Base-by-base conservation (phyloP, 2,888 invertebrate species). In the Limenitis camilla region DNA sequence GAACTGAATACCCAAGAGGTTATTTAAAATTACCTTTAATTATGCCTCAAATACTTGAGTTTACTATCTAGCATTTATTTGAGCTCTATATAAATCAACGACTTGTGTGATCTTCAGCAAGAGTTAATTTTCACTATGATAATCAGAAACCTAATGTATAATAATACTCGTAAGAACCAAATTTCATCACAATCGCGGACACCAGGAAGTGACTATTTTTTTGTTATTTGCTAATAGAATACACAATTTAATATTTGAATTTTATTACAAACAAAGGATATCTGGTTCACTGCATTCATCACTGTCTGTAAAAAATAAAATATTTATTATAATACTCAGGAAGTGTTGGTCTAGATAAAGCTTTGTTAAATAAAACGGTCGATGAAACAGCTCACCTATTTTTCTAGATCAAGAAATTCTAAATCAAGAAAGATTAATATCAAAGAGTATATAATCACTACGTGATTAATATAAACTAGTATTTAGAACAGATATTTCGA, bases 321-420 rank as follows among this genome's bases (percentile, higher is more conserved):
- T 19, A 19, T 29, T 19, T 19, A 19, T 19, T 19, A 19, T 19
- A 2, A 31, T 29, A 27, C 29, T 40, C 29, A 39, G 50, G n/a
- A 44, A 40, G 40, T 30, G 8, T 43, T 50, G 43, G 33, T 35
- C 50, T 40, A 44, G 40, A 40, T 50, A 44, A 11, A 28, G 43
- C 44, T 11, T 50, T 50, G 50, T 44, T 50, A 32, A 50, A 50
- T 33, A 44, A 36, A 33, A 51, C 44, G 11, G 19, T 30, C 33
- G 40, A 31, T 40, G 40, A 44, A 44, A 44, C 40, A 51, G 40
- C 38, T 33, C 33, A 40, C 8, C 33, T 29, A 32, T 43, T 40
- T n/a, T n/a, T n/a, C n/a, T 50, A 39, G 43, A 32, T 39, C 33
- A 33, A 19, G 39, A 6, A 31, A 32, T 43, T 50, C 6, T 39